phyloP scores from a whole-genome alignment of 1,140 invertebrate species.

The Sarcophaga bullata region DNA sequence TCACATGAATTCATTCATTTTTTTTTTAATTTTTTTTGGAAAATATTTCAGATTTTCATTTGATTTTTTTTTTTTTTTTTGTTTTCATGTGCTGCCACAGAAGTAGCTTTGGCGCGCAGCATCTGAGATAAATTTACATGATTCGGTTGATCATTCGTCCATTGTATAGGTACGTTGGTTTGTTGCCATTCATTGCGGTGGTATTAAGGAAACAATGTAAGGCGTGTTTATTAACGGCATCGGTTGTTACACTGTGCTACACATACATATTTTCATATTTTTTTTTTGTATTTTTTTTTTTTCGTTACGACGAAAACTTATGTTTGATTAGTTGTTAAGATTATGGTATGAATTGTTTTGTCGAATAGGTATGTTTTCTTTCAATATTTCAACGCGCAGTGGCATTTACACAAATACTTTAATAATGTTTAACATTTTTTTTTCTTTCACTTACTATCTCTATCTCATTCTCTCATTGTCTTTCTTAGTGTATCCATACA shows the following conservation, averaged over 20 bases:
- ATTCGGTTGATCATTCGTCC: slow-evolving; percentile 23
- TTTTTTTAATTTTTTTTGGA: slow-evolving; percentile 10
- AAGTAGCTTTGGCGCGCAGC: slow-evolving; percentile 14
- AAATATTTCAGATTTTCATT: slow-evolving; percentile 18
- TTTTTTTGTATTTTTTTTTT: neutral
- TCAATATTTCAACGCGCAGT: slow-evolving; percentile 36
- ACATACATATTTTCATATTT: slow-evolving; percentile 2
- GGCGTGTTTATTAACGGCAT: slow-evolving; percentile 30
- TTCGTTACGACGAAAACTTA: neutral
- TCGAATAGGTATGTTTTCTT: too few species aligned
- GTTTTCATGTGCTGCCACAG: neutral
- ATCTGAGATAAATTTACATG: slow-evolving; percentile 39
- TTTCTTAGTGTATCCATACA: too few species aligned
- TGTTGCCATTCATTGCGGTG: neutral
- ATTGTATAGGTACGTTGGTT: too few species aligned
- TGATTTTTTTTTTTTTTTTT: slow-evolving; percentile 16
- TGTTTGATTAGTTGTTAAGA: slow-evolving; percentile 39
- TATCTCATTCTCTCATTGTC: too few species aligned
- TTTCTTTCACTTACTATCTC: neutral
- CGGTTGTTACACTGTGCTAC: neutral
- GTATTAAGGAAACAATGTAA: slow-evolving; percentile 23
- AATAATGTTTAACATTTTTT: slow-evolving; percentile 36
- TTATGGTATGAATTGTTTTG: slow-evolving; percentile 24
- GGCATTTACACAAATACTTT: slow-evolving; percentile 40
- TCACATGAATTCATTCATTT: slow-evolving; percentile 11